A percentile compares a stretch with the other conserved stretches of the same genome.
phyloP scores from a whole-genome alignment of 2,797 vertebrate genomes.

The Gastrophryne carolinensis region DNA sequence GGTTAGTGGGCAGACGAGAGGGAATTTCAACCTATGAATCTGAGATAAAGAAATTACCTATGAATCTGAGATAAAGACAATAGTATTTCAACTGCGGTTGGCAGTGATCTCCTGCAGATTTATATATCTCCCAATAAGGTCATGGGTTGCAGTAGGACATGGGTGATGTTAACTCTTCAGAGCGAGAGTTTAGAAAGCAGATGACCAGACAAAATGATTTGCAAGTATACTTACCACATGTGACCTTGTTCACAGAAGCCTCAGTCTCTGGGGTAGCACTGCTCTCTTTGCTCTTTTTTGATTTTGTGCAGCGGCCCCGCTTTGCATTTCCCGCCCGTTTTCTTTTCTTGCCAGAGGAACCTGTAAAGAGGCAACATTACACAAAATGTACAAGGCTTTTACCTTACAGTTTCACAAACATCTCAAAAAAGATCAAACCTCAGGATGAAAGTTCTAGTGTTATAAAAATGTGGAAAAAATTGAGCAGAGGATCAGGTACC shows the following conservation, averaged over 20 bases:
- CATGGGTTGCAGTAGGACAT: neutral
- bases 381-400: too few species aligned
- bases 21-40: neutral
- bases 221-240: conserved; percentile 77
- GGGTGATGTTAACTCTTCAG: neutral
- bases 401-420: too few species aligned
- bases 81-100: neutral
- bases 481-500: too few species aligned
- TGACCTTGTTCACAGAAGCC: conserved; percentile 68
- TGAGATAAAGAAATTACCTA: neutral
- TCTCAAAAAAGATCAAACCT: too few species aligned
- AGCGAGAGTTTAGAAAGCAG: neutral
- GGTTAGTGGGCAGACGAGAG: conserved; percentile 4
- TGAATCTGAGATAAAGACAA: neutral
- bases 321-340: conserved; percentile 57
- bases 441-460: too few species aligned
- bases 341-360: conserved; percentile 62
- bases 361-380: conserved; percentile 42
- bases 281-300: conserved; percentile 32
- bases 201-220: neutral
- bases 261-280: conserved; percentile 37
- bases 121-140: neutral
- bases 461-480: too few species aligned
- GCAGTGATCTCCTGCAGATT: neutral
- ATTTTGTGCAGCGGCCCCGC: conserved; percentile 53